Percentiles rank a stretch among this genome's conserved stretches.
Conservation (phyloP, 1,140 invertebrate species). For the Episyrphus balteatus region DNA sequence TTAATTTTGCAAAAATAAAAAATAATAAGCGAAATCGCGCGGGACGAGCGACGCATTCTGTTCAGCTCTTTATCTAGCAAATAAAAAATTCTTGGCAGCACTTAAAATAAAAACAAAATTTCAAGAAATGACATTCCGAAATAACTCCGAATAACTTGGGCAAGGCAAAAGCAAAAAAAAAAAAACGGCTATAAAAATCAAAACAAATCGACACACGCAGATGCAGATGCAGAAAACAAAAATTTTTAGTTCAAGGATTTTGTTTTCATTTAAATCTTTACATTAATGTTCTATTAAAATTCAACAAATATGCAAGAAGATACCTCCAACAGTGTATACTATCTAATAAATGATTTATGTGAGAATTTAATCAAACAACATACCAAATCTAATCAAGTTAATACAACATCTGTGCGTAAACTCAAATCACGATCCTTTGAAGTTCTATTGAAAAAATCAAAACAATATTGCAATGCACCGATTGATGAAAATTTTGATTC, state of each 20-base stretch:
- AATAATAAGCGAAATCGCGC: too few species aligned
- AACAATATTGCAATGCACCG: neutral
- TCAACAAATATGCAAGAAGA: conserved; percentile 2
- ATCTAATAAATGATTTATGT: conserved; percentile 9
- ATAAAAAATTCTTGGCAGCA: too few species aligned
- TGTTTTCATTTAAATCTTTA: neutral
- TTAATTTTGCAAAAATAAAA: too few species aligned
- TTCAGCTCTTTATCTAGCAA: too few species aligned
- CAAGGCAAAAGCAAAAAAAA: too few species aligned
- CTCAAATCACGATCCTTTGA: conserved; percentile 7
- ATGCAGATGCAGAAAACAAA: neutral
- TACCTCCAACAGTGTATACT: conserved; percentile 9
- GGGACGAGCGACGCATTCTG: too few species aligned
- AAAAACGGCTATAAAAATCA: too few species aligned
- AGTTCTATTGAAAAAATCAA: conserved; percentile 10
- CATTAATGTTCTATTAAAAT: neutral
- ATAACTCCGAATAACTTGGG: too few species aligned
- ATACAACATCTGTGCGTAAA: conserved; percentile 2
- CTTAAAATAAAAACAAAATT: too few species aligned
- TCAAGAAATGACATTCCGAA: too few species aligned
- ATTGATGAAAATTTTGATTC: conserved; percentile 5
- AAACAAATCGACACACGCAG: too few species aligned
- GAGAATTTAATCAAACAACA: conserved; percentile 2
- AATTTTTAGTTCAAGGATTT: neutral
- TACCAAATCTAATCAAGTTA: neutral